phyloP scores from a whole-genome alignment of 2,888 invertebrate species.

The Reticulitermes lucifugus region DNA sequence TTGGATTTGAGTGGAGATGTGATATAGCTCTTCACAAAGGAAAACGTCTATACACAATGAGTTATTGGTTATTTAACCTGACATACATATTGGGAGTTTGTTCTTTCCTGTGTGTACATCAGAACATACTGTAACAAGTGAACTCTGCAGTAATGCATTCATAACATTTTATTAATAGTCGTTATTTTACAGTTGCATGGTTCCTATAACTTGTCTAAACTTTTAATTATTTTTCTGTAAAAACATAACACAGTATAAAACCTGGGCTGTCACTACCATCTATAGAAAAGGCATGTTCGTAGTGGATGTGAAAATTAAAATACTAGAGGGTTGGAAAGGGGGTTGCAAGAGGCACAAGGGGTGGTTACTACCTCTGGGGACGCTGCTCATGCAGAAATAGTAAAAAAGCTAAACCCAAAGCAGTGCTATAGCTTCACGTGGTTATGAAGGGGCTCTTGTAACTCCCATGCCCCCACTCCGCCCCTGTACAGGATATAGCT shows the following conservation, averaged over 20 bases:
- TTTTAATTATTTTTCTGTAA: slow-evolving; percentile 43
- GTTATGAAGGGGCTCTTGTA: slow-evolving; percentile 34
- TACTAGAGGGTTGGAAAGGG: slow-evolving; percentile 33
- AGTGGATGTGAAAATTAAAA: slow-evolving; percentile 41
- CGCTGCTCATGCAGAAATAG: slow-evolving; percentile 41
- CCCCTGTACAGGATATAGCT: slow-evolving; percentile 11
- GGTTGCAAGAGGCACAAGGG: slow-evolving; percentile 5
- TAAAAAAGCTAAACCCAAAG: slow-evolving; percentile 36
- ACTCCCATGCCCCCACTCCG: neutral
- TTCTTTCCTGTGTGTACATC: neutral
- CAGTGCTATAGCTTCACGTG: slow-evolving; percentile 33
- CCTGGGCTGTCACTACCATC: slow-evolving; percentile 41
- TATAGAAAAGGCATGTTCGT: slow-evolving; percentile 31
- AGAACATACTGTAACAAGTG: neutral
- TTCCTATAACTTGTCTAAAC: slow-evolving; percentile 41
- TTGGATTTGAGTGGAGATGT: neutral
- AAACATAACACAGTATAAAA: slow-evolving; percentile 42
- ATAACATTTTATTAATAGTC: slow-evolving; percentile 41
- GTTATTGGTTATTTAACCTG: slow-evolving; percentile 42
- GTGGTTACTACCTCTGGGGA: slow-evolving; percentile 38
- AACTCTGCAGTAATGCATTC: slow-evolving; percentile 38
- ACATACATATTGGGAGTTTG: slow-evolving; percentile 9
- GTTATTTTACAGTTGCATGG: slow-evolving; percentile 35
- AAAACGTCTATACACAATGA: slow-evolving; percentile 21
- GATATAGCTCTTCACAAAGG: neutral